These are phyloP conservation scores for Bucorvus abyssinicus DNA, from an alignment of 2,797 vertebrate species.

Conservation along the genomic window DNA sequence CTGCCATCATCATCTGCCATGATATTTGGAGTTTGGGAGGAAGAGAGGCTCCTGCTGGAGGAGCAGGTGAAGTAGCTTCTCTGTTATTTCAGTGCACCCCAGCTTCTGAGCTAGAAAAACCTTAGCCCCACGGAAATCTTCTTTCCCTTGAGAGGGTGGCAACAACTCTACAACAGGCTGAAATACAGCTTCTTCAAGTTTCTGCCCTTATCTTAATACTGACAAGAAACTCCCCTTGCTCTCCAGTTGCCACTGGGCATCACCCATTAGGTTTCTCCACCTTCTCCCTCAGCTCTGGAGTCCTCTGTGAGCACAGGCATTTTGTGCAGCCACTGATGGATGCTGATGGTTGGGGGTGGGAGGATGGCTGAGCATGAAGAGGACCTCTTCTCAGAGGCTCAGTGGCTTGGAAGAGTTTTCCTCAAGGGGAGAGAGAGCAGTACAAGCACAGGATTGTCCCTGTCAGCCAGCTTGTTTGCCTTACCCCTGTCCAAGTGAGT, in stretches of 20 bases:
- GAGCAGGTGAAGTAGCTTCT: background rate
- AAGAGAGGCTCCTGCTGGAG: background rate
- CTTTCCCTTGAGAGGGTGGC: background rate
- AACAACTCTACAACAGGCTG: background rate
- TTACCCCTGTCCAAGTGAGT: background rate
- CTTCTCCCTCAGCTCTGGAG: background rate
- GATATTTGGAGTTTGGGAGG: background rate
- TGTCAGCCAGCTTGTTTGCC: background rate
- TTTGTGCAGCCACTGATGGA: background rate
- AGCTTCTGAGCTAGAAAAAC: background rate
- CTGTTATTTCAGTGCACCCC: background rate
- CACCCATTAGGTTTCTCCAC: background rate
- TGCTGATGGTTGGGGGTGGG: background rate
- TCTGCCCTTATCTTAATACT: background rate
- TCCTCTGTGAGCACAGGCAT: background rate
- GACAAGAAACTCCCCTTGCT: background rate
- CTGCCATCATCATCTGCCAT: background rate
- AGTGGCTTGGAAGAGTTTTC: background rate
- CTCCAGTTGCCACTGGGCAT: background rate
- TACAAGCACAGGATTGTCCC: background rate
- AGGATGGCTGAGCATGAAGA: background rate
- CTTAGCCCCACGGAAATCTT: background rate
- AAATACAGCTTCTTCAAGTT: background rate
- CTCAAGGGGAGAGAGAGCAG: background rate
- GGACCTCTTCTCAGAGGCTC: background rate